Evolutionary conservation across 2,888 invertebrate genomes (phyloP).

Genomic region (Epinotia bilunana): DNA sequence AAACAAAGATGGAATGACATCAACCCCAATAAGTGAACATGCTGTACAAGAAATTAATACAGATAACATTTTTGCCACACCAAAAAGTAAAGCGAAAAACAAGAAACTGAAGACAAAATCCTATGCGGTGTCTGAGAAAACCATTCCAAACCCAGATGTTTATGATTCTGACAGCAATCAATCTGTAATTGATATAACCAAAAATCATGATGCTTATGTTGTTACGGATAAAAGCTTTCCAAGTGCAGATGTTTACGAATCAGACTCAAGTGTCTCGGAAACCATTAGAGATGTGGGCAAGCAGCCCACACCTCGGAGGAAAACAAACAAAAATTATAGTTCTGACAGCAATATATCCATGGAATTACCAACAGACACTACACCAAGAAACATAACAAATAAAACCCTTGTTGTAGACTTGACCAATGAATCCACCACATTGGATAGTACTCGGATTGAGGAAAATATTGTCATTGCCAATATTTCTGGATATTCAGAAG

Average conservation of each 20-base stretch:
- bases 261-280: slow-evolving; percentile 79
- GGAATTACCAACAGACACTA: slow-evolving; percentile 48
- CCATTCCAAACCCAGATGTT: slow-evolving; percentile 77
- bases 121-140: slow-evolving; percentile 70
- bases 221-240: slow-evolving; percentile 74
- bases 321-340: slow-evolving; percentile 53
- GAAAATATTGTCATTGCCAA: slow-evolving; percentile 77
- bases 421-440: slow-evolving; percentile 55
- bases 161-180: slow-evolving; percentile 85
- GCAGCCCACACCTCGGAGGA: slow-evolving; percentile 33
- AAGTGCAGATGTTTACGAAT: slow-evolving; percentile 82
- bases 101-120: slow-evolving; percentile 72
- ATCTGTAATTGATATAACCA: slow-evolving; percentile 62
- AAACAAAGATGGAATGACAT: slow-evolving; percentile 66
- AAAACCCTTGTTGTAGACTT: slow-evolving; percentile 63
- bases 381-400: slow-evolving; percentile 47
- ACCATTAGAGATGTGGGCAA: slow-evolving; percentile 52
- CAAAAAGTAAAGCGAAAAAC: slow-evolving; percentile 78
- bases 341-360: slow-evolving; percentile 54
- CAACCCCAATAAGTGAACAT: slow-evolving; percentile 60
- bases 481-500: slow-evolving; percentile 69
- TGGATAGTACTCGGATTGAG: slow-evolving; percentile 57
- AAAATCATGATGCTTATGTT: slow-evolving; percentile 61
- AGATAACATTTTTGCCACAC: slow-evolving; percentile 77
- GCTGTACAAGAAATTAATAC: slow-evolving; percentile 50